These are phyloP conservation scores for Cherax destructor DNA, from an alignment of 1,140 invertebrate species.

Conservation along the genomic window DNA sequence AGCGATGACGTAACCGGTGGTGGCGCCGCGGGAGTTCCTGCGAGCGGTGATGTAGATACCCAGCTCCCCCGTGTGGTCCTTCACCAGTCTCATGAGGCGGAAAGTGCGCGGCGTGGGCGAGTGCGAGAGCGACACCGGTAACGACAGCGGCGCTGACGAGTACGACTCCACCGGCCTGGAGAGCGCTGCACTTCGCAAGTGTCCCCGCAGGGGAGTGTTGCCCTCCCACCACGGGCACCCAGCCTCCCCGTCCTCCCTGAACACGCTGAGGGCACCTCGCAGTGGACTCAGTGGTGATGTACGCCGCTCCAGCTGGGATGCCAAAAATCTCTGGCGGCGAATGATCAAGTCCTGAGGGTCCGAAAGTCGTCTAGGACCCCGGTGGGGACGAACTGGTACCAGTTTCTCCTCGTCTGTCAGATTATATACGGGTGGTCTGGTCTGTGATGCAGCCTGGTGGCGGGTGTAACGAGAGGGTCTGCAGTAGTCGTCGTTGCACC, in stretches of 20 bases:
- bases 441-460: conserved; percentile 8
- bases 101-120: conserved; percentile 72
- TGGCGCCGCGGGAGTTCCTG: conserved; percentile 81
- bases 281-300: conserved; percentile 54
- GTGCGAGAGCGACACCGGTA: conserved; percentile 41
- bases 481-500: conserved; percentile 35
- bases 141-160: conserved; percentile 52
- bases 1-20: conserved; percentile 88
- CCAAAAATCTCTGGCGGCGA: conserved; percentile 64
- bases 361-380: conserved; percentile 52
- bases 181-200: conserved; percentile 23
- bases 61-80: conserved; percentile 83
- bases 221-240: conserved; percentile 33
- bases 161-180: conserved; percentile 40
- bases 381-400: conserved; percentile 38
- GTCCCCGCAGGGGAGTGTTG: conserved; percentile 54
- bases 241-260: conserved; percentile 27
- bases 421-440: conserved; percentile 12
- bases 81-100: conserved; percentile 82
- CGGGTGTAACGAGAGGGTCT: conserved; percentile 18
- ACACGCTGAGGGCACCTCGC: conserved; percentile 46
- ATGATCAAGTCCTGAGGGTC: conserved; percentile 64
- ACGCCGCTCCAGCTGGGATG: conserved; percentile 64
- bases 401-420: conserved; percentile 70
- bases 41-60: conserved; percentile 91